Evolutionary conservation across 2,888 invertebrate genomes (phyloP).

Genomic region (Didymodactylos carnosus): DNA sequence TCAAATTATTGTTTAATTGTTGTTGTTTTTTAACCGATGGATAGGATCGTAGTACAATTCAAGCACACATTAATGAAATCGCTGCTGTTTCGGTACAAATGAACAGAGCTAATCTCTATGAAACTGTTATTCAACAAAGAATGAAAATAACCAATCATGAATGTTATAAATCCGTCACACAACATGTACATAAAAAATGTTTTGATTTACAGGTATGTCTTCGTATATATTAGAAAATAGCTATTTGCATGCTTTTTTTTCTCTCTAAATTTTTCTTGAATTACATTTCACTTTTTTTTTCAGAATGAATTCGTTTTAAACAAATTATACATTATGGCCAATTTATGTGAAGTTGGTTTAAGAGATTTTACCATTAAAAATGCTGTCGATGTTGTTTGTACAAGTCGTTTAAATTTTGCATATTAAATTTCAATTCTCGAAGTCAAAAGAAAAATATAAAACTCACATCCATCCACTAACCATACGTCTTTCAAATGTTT

Average conservation of each 20-base stretch:
- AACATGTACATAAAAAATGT: slow-evolving; percentile 7
- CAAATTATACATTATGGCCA: slow-evolving; percentile 11
- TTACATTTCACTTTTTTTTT: background rate
- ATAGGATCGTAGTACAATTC: background rate
- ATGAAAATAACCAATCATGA: slow-evolving; percentile 7
- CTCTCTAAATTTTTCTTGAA: background rate
- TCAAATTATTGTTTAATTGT: background rate
- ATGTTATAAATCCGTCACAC: slow-evolving; percentile 9
- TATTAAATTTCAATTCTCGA: background rate
- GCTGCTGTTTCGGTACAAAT: background rate
- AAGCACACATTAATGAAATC: background rate
- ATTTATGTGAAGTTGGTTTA: slow-evolving; percentile 13
- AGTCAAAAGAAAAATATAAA: background rate
- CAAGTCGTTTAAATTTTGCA: background rate
- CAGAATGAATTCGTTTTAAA: slow-evolving; percentile 10
- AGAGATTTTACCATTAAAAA: background rate
- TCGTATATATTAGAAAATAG: too few relatives aligned
- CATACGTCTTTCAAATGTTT: background rate
- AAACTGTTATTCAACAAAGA: background rate
- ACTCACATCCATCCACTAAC: background rate
- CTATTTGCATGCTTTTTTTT: too few relatives aligned
- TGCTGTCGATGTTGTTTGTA: background rate
- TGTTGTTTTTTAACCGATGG: background rate
- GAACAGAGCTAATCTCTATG: background rate
- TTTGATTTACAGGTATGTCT: slow-evolving; percentile 2